These are phyloP conservation scores for Dioctria linearis DNA, from an alignment of 2,888 invertebrate species.

Conservation along the genomic window DNA sequence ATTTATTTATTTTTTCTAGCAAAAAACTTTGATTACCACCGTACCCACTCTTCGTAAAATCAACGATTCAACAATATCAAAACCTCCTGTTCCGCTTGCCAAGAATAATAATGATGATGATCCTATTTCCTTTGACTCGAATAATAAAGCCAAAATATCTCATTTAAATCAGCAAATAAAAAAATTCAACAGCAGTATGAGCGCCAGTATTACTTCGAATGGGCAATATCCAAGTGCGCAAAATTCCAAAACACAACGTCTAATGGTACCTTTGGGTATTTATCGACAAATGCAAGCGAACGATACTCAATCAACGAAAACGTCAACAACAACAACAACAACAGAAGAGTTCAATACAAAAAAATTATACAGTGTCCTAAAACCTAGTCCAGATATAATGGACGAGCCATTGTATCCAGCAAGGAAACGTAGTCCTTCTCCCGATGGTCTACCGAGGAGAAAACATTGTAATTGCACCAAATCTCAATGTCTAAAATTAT, in stretches of 20 bases:
- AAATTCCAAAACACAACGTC: slow-evolving; percentile 19
- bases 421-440: slow-evolving; percentile 57
- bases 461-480: slow-evolving; percentile 99
- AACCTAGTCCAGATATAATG: slow-evolving; percentile 52
- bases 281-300: slow-evolving; percentile 40
- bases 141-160: slow-evolving; percentile 7
- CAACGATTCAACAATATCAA: slow-evolving; percentile 57
- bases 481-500: slow-evolving; percentile 97
- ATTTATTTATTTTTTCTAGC: slow-evolving; percentile 50
- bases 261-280: slow-evolving; percentile 33
- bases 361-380: slow-evolving; percentile 62
- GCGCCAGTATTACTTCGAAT: slow-evolving; percentile 1
- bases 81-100: slow-evolving; percentile 12
- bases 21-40: slow-evolving; percentile 61
- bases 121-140: slow-evolving; percentile 14
- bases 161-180: slow-evolving; percentile 27
- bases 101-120: slow-evolving; percentile 24
- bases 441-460: slow-evolving; percentile 72
- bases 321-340: not conserved
- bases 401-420: not conserved
- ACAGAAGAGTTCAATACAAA: slow-evolving; percentile 56
- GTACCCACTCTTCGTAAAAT: slow-evolving; percentile 62
- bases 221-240: not conserved
- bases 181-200: slow-evolving; percentile 13
- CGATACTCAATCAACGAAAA: slow-evolving; percentile 1